These are phyloP conservation scores for Adrianichthys oophorus DNA, from an alignment of 2,797 vertebrate species.

Conservation along the genomic window DNA sequence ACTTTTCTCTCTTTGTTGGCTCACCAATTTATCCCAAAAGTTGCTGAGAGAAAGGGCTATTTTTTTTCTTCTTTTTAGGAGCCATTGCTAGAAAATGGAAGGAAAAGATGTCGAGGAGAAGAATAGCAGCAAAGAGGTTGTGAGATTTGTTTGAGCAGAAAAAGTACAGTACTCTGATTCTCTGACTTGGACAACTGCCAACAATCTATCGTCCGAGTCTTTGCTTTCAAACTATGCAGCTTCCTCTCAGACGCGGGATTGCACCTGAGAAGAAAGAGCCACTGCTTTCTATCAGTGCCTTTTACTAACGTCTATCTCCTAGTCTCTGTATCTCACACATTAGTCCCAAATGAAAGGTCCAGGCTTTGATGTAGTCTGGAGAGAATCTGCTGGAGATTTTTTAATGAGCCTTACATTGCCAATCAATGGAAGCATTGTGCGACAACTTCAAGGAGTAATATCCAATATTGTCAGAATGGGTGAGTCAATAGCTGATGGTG, in stretches of 20 bases:
- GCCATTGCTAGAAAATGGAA: slow-evolving; percentile 39
- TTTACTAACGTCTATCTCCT: slow-evolving; percentile 18
- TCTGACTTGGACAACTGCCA: slow-evolving; percentile 64
- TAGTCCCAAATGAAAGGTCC: slow-evolving; percentile 33
- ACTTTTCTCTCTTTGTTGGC: slow-evolving; percentile 53
- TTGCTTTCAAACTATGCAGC: slow-evolving; percentile 33
- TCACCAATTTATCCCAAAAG: slow-evolving; percentile 57
- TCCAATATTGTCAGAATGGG: slow-evolving; percentile 38
- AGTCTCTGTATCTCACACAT: slow-evolving; percentile 18
- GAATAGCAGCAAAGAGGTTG: slow-evolving; percentile 13
- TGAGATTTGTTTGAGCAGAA: slow-evolving; percentile 24
- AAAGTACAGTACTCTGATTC: slow-evolving; percentile 43
- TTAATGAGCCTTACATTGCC: slow-evolving; percentile 51
- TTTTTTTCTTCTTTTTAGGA: too few relatives aligned
- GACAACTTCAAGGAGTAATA: slow-evolving; percentile 40
- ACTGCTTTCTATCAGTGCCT: slow-evolving; percentile 28
- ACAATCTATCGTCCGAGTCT: slow-evolving; percentile 40
- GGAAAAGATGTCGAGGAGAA: slow-evolving; percentile 16
- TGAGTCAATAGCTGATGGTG: slow-evolving; percentile 29
- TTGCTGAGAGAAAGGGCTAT: slow-evolving; percentile 62
- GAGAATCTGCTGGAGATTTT: slow-evolving; percentile 37
- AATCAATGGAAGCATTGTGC: slow-evolving; percentile 55
- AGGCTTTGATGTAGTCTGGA: slow-evolving; percentile 33
- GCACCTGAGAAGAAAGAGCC: slow-evolving; percentile 32
- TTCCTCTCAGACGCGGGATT: slow-evolving; percentile 28